Base-by-base conservation (phyloP, 2,888 invertebrate species). In the Drosophila testacea region DNA sequence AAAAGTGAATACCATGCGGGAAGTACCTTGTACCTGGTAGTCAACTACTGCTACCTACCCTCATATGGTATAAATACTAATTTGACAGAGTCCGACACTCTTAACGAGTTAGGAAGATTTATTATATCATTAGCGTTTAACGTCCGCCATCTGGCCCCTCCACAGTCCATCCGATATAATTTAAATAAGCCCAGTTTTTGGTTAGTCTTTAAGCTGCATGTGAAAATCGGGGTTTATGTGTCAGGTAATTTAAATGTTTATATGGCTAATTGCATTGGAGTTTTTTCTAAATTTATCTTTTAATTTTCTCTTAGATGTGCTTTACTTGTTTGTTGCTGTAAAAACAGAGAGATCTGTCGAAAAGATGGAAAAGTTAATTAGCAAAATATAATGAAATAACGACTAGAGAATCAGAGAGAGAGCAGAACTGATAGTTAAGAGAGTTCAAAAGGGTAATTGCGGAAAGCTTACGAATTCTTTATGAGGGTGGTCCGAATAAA, bases 211-310 rank as follows among this genome's bases (percentile, higher is more conserved):
- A 44, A 54, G 65, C 63, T 61, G 85, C 74, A 65, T 80, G 77
- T 52, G 66, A 75, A 65, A 75, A 86, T 83, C 42, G 69, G 44
- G 83, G 86, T 86, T 82, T 86, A 86, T 78, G 73, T 69, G 83
- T 63, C 73, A 85, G 62, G 69, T 75, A 69, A 77, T 77, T 77
- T 80, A 69, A 76, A 73, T 85, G 68, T 66, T 83, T 69, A 66
- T 71, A 67, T 66, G 69, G 65, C 67, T 85, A 85, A 83, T 81
- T 85, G 81, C 69, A 72, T 22, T 48, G 56, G 22, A 36, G 56
- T 28, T 67, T 63, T 50, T 55, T 48, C 46, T 36, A 13, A 22
- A 22, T 22, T 22, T 11, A 16, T 4, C 44, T 52, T 55, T 55
- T 30, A 10, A 59, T 42, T 46, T 54, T 60, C 52, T 47, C 51